Percentiles rank a stretch among this genome's conserved stretches.
phyloP scores from a whole-genome alignment of 1,140 invertebrate genomes.

The Bombus superbus region DNA sequence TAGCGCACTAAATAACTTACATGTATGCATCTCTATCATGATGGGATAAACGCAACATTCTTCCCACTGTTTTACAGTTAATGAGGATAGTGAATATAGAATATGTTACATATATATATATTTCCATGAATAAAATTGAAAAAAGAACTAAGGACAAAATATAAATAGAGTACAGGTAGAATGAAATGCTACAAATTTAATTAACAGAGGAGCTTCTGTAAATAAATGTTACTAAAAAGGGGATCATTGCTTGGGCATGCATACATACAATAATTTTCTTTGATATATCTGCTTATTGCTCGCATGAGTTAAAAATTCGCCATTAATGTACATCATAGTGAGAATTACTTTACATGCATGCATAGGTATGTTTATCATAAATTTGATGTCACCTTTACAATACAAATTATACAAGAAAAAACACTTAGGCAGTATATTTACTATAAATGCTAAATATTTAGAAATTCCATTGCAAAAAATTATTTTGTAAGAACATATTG shows the following conservation, averaged over 20 bases:
- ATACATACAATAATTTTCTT: constrained; percentile 51
- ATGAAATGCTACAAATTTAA: constrained; percentile 44
- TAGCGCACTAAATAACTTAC: constrained; percentile 34
- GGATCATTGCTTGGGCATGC: constrained; percentile 28
- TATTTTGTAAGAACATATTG: constrained; percentile 6
- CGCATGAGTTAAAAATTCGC: constrained; percentile 18
- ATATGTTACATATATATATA: constrained; percentile 38
- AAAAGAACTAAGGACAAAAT: constrained; percentile 30
- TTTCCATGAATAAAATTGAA: constrained; percentile 36
- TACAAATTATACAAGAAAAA: constrained; percentile 24
- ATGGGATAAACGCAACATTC: constrained; percentile 37
- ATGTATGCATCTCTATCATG: constrained; percentile 25
- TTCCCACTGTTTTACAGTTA: constrained; percentile 43
- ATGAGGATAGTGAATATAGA: constrained; percentile 33
- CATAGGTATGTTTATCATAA: constrained; percentile 32
- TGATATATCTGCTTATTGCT: constrained; percentile 9
- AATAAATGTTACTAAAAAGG: constrained; percentile 46
- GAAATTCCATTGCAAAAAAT: constrained; percentile 17
- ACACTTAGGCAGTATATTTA: background rate
- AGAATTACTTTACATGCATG: constrained; percentile 46
- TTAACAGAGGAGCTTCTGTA: constrained; percentile 14
- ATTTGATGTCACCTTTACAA: constrained; percentile 18
- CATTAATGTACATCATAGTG: constrained; percentile 5
- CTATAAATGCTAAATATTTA: background rate
- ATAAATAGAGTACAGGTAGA: constrained; percentile 32